Evolutionary conservation across 1,140 invertebrate species (phyloP), one percentile per base, ranked within the genome.

Genomic region (Luehdorfia chinensis): DNA sequence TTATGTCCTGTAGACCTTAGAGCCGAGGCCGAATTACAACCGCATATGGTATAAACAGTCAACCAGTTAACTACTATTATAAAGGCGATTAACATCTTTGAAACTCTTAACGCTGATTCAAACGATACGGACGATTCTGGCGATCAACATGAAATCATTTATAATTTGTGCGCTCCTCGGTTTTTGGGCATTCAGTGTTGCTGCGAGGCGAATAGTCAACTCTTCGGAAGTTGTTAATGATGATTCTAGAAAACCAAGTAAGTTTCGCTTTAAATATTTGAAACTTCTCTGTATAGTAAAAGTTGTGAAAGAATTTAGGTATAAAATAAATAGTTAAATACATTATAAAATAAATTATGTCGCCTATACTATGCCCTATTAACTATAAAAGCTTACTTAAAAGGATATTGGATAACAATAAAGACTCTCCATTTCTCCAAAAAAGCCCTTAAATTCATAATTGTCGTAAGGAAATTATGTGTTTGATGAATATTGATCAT

Each of bases 31-130:
- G 56, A 50, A 64, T 68, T 51, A 58, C 47, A 52, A 50, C 70
- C 69, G 64, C 75, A 72, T 80, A 78, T 61, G 76, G 73, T 34
- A 43, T 48, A 47, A 48, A 59, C 23, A 36, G 45, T 15, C 37
- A 46, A 72, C 66, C 48, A 62, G 61, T 66, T 56, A 45, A 56
- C 50, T 49, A 52, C 48, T 68, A 75, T 75, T 83, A 83, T 78
- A 76, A 80, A 78, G 63, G 67, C 64, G 60, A 49, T 61, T 49
- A 59, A 50, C 37, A 41, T 55, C 30, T 64, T 63, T 57, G 37
- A 36, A 50, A 59, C 39, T 63, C 56, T 69, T 74, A 75, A 63
- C 63, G 41, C 49, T 31, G 49, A 55, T 62, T 62, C 37, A 58
- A 52, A 58, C 52, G 52, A 52, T 60, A 58, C 50, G 53, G 23